Conservation (phyloP, 2,797 vertebrate genomes). For the Takifugu rubripes region DNA sequence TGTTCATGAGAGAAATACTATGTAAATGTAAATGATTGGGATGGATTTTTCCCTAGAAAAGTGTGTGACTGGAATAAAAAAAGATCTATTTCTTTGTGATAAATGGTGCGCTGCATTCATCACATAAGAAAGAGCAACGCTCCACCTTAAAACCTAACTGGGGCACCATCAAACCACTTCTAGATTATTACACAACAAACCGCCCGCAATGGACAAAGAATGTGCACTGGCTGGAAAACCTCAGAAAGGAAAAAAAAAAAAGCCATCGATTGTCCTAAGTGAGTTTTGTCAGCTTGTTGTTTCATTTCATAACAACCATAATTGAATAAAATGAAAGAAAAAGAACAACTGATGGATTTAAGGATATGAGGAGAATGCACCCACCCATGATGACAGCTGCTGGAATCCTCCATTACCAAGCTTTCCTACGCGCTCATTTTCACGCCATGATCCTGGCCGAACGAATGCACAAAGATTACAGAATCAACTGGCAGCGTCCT, state of each 20-base stretch:
- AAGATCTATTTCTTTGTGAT: too few relatives aligned
- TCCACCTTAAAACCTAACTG: not conserved
- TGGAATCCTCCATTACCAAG: slow-evolving; percentile 24
- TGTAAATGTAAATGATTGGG: too few relatives aligned
- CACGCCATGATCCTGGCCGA: slow-evolving; percentile 33
- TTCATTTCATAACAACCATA: slow-evolving; percentile 1
- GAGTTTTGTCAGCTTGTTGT: not conserved
- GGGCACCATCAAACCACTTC: not conserved
- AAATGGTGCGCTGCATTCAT: not conserved
- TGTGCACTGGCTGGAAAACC: not conserved
- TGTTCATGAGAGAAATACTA: too few relatives aligned
- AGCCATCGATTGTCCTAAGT: not conserved
- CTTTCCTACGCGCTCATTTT: slow-evolving; percentile 31
- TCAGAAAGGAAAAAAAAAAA: not conserved
- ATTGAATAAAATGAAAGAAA: not conserved
- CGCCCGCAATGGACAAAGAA: not conserved
- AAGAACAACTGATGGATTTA: slow-evolving; percentile 13
- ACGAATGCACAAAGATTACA: slow-evolving; percentile 40
- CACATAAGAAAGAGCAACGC: not conserved
- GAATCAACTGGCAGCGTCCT: slow-evolving; percentile 39
- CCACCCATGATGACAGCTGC: slow-evolving; percentile 41
- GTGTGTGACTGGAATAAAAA: too few relatives aligned
- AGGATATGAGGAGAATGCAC: slow-evolving; percentile 13
- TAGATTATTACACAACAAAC: not conserved
- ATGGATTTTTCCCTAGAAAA: too few relatives aligned